phyloP scores from a whole-genome alignment of 2,113 vertebrate species.

The Scytalopus superciliaris region DNA sequence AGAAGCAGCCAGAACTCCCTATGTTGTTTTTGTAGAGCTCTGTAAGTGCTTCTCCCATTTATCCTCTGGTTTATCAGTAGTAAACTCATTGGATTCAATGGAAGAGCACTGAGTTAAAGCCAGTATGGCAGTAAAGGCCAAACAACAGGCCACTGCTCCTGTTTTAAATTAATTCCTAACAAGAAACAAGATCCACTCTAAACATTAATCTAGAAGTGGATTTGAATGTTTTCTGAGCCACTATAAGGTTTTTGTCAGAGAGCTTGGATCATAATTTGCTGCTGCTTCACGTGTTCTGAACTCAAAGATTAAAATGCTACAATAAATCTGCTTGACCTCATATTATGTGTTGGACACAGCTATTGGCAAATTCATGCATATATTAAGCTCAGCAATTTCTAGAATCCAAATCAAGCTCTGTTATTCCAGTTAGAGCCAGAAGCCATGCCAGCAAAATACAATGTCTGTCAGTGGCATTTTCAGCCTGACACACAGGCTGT shows the following conservation, averaged over 20 bases:
- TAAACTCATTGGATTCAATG: background rate
- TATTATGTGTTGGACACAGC: background rate
- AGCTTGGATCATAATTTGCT: background rate
- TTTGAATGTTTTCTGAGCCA: background rate
- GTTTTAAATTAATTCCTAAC: background rate
- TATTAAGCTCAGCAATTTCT: background rate
- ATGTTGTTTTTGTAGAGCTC: background rate
- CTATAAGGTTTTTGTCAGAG: background rate
- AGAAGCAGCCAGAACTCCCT: background rate
- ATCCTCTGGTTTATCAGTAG: background rate
- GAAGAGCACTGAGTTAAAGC: background rate
- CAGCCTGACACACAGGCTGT: background rate
- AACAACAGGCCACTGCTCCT: background rate
- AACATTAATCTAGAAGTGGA: background rate
- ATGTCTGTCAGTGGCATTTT: background rate
- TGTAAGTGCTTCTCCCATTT: background rate
- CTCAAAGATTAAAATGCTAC: background rate
- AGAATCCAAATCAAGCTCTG: background rate
- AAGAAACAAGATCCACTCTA: background rate
- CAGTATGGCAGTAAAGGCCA: background rate
- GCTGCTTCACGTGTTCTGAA: background rate
- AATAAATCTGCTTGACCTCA: background rate
- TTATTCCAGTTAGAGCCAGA: background rate
- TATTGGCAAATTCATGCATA: background rate
- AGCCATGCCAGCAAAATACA: background rate